These are phyloP conservation scores for Thomomys bottae DNA, from an alignment of 2,113 vertebrate species.

Conservation along the genomic window DNA sequence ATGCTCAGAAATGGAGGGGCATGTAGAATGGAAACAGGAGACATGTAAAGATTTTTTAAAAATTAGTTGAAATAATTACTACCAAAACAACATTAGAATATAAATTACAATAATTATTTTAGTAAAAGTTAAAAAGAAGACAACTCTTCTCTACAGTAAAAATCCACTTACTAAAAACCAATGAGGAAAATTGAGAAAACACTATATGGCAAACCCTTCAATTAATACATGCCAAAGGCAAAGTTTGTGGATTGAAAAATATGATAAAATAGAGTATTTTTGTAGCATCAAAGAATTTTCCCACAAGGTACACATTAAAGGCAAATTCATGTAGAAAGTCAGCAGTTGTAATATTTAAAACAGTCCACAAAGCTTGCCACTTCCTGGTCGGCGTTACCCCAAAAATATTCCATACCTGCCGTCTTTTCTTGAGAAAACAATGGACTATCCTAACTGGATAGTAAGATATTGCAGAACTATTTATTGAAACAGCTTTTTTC, in stretches of 20 bases:
- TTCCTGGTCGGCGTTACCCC: too few relatives aligned
- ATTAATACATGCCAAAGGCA: neutral
- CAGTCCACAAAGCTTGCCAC: fast-evolving
- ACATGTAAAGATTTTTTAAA: neutral
- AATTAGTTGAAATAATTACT: neutral
- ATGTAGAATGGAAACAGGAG: neutral
- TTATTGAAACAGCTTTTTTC: neutral
- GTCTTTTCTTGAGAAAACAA: neutral
- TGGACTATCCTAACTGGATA: neutral
- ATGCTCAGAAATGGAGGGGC: neutral
- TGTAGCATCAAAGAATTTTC: neutral
- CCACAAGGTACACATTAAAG: neutral
- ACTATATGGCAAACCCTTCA: neutral
- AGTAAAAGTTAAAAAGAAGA: neutral
- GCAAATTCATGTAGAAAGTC: neutral
- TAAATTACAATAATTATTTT: neutral
- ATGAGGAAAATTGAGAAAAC: neutral
- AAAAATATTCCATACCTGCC: too few relatives aligned
- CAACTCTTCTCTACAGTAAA: neutral
- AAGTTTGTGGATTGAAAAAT: neutral
- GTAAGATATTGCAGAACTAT: neutral
- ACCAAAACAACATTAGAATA: neutral
- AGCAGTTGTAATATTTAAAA: neutral
- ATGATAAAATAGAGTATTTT: neutral
- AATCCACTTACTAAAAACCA: neutral